A percentile compares a stretch with the other conserved stretches of the same genome.
These are phyloP conservation scores for Dromiciops gliroides DNA, from an alignment of 2,113 vertebrate species.

Conservation along the genomic window DNA sequence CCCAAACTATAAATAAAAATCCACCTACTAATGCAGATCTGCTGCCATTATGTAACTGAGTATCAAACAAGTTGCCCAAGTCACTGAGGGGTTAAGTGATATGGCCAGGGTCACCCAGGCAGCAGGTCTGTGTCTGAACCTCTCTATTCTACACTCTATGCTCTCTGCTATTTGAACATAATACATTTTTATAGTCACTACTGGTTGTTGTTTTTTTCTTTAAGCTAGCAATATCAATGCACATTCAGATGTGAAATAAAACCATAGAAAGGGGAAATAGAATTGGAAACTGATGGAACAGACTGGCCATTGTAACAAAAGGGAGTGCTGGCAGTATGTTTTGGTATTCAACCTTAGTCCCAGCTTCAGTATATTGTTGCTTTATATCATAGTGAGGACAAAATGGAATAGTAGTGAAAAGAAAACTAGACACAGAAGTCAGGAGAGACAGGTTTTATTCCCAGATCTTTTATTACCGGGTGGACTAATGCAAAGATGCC, in stretches of 20 bases:
- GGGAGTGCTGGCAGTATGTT: neutral
- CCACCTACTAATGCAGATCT: too few relatives aligned
- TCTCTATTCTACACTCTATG: neutral
- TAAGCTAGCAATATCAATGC: neutral
- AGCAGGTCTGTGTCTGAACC: neutral
- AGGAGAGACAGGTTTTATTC: too few relatives aligned
- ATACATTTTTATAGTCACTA: neutral
- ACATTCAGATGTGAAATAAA: neutral
- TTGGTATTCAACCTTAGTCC: neutral
- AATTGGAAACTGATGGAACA: neutral
- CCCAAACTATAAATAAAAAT: too few relatives aligned
- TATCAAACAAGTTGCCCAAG: neutral
- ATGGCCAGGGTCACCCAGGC: neutral
- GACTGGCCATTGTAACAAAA: neutral
- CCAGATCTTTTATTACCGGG: neutral
- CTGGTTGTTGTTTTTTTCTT: neutral
- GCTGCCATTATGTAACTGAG: neutral
- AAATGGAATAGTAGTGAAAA: neutral
- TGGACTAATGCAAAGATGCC: too few relatives aligned
- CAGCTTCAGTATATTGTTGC: neutral
- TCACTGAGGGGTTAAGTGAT: neutral
- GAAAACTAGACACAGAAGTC: neutral
- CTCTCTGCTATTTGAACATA: neutral
- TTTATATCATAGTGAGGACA: neutral
- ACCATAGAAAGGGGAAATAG: neutral